Evolutionary conservation across 1,140 invertebrate genomes (phyloP), one percentile per base, ranked within the genome.

Genomic region (Hypsibius dujardini): DNA sequence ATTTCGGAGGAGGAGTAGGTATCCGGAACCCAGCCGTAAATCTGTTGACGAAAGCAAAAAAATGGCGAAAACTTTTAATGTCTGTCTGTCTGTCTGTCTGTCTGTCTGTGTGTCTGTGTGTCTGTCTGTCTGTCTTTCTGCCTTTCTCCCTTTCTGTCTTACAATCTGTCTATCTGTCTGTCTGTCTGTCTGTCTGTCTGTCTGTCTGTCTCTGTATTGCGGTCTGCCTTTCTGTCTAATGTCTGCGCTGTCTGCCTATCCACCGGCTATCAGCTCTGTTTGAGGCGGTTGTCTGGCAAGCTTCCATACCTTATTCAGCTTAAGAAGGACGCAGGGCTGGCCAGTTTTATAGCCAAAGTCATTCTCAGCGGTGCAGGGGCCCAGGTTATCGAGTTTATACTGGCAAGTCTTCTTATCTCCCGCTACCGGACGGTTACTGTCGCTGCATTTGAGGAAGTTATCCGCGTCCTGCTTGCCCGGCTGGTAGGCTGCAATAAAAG

Each of bases 291-390:
- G 50, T 56, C n/a, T 56, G n/a, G 7, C 50, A n/a, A 56, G 50
- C 50, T 56, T 56, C n/a, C 50, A 56, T 78, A 88, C 86, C 82
- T 88, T 89, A 75, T 90, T 90, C 59, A 91, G 81, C 77, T 90
- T 91, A 72, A 90, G 83, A 79, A 90, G 87, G 76, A 90, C 85
- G 77, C 88, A 90, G 14, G 89, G 89, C 15, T 86, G 84, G 28
- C 85, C 87, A 74, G 85, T 82, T 40, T 81, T 79, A 76, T 86
- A 94, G 0, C 89, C 88, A 76, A 87, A 93, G 47, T 79, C 81
- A 74, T 86, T 85, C 76, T 85, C 84, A 70, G 82, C 78, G 71
- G 84, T 83, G 76, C 90, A 94, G 42, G 62, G 12, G 12, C 62
- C 62, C 12, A 67, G 42, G 12, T 12, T 15, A 15, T 67, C 62